These are phyloP conservation scores for Euzetes globulus DNA, from an alignment of 2,888 invertebrate species.

Conservation along the genomic window DNA sequence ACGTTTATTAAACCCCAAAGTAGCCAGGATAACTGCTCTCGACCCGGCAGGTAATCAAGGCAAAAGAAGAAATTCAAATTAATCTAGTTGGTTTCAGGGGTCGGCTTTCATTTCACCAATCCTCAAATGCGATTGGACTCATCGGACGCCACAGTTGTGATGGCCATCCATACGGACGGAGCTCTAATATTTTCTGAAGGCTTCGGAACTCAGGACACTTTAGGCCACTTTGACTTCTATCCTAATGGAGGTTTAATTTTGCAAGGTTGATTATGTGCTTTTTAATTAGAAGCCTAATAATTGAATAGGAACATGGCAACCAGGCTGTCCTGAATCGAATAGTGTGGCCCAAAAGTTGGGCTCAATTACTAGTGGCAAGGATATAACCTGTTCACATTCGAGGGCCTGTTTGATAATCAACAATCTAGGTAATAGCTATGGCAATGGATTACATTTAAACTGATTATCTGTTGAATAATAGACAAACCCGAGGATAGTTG, in stretches of 20 bases:
- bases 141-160: neutral
- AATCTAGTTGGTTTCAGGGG: neutral
- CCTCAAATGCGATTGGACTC: neutral
- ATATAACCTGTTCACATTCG: slow-evolving; percentile 1
- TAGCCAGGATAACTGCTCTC: neutral
- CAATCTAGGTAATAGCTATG: neutral
- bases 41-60: neutral
- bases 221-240: slow-evolving; percentile 6
- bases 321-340: neutral
- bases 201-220: neutral
- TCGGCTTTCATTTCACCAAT: neutral
- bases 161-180: neutral
- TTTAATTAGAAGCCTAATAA: too few relatives aligned
- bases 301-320: neutral
- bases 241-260: slow-evolving; percentile 9
- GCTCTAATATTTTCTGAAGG: neutral
- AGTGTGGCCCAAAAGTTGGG: neutral
- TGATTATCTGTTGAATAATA: neutral
- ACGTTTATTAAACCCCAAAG: neutral
- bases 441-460: neutral
- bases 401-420: neutral
- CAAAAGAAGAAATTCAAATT: too few relatives aligned
- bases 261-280: too few relatives aligned
- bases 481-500: neutral
- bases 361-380: neutral